Conservation (phyloP, 2,888 invertebrate species). For the Bellardia pandia region DNA sequence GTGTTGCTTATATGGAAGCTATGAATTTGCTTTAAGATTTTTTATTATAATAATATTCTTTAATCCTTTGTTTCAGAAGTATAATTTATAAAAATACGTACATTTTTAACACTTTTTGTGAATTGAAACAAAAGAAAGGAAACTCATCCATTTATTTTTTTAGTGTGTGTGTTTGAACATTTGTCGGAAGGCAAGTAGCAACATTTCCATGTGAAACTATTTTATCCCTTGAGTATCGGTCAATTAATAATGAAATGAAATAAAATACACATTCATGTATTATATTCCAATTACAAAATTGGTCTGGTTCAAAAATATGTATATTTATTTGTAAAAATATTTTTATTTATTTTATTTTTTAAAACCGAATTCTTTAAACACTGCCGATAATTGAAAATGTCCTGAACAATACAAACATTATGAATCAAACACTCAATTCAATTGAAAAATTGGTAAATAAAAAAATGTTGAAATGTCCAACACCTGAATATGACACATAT, state of each 20-base stretch:
- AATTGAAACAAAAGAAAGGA: too few species aligned
- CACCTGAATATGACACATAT: conserved; percentile 67
- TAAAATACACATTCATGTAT: conserved; percentile 1
- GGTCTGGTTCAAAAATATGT: conserved; percentile 35
- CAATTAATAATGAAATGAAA: conserved; percentile 38
- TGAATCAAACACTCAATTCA: conserved; percentile 55
- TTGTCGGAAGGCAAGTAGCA: background rate
- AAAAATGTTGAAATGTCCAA: conserved; percentile 51
- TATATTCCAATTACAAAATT: conserved; percentile 47
- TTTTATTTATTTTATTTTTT: conserved; percentile 23
- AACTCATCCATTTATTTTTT: too few species aligned
- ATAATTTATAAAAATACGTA: too few species aligned
- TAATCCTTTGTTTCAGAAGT: too few species aligned
- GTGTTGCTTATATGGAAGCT: too few species aligned
- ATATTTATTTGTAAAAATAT: background rate
- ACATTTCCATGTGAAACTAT: conserved; percentile 9
- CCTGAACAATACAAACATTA: conserved; percentile 50
- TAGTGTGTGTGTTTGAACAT: too few species aligned
- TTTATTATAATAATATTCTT: too few species aligned
- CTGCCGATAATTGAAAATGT: conserved; percentile 58
- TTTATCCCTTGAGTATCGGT: conserved; percentile 25
- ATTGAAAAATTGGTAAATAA: conserved; percentile 11
- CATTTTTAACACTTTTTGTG: too few species aligned
- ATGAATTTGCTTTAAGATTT: too few species aligned
- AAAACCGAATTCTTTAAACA: conserved; percentile 33